phyloP scores from a whole-genome alignment of 2,888 invertebrate species.

The Bhutanitis thaidina region DNA sequence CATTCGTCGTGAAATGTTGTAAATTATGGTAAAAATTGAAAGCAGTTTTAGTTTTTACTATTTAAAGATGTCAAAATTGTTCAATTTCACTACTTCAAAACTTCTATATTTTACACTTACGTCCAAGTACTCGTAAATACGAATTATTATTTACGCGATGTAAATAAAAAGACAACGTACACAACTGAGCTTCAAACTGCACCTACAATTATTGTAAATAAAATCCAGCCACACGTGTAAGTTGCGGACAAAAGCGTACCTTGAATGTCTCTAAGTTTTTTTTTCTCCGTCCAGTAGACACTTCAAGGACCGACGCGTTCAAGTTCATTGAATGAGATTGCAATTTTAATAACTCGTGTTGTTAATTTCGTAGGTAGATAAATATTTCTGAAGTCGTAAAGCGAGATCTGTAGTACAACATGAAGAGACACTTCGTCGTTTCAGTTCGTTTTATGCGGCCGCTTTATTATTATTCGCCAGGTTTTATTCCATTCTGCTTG shows the following conservation, averaged over 20 bases:
- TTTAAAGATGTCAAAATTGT: too few species aligned
- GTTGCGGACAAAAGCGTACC: conserved; percentile 1
- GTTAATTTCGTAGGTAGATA: conserved; percentile 14
- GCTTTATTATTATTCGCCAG: conserved; percentile 1
- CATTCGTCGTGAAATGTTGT: too few species aligned
- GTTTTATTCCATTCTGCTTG: conserved; percentile 33
- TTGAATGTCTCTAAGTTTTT: neutral
- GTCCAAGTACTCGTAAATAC: too few species aligned
- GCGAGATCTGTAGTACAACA: conserved; percentile 13
- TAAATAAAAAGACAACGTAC: too few species aligned
- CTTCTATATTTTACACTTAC: too few species aligned
- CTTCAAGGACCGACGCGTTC: conserved; percentile 42
- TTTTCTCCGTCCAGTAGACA: conserved; percentile 21
- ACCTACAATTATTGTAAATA: neutral
- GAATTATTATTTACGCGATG: too few species aligned
- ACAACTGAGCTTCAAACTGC: too few species aligned
- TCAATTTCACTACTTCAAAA: too few species aligned
- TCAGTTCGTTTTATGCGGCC: neutral
- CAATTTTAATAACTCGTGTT: conserved; percentile 18
- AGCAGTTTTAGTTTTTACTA: too few species aligned
- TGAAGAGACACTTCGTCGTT: conserved; percentile 16
- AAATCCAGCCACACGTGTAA: conserved; percentile 9
- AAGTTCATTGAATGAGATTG: conserved; percentile 19
- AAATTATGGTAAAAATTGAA: too few species aligned
- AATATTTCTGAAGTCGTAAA: conserved; percentile 13